Conservation (phyloP, 2,888 invertebrate species). For the Sinodicranocentrus sp. region DNA sequence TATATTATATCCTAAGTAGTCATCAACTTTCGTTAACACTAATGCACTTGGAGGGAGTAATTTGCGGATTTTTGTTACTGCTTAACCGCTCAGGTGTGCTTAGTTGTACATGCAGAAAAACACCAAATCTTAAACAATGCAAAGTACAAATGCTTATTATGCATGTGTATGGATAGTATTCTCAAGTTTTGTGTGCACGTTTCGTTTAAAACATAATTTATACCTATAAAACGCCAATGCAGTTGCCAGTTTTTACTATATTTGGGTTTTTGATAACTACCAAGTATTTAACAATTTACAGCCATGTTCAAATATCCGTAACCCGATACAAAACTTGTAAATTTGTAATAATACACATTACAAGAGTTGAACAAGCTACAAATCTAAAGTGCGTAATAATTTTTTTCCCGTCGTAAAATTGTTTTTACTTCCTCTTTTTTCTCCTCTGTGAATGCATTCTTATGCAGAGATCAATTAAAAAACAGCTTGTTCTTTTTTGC, state of each 20-base stretch:
- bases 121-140: too few relatives aligned
- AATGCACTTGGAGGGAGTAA: background rate
- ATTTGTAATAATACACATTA: conserved; percentile 3
- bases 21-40: conserved; percentile 10
- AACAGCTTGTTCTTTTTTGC: background rate
- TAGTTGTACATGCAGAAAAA: too few relatives aligned
- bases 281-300: too few relatives aligned
- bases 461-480: conserved; percentile 1
- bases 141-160: background rate
- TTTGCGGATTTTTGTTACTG: background rate
- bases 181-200: too few relatives aligned
- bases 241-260: too few relatives aligned
- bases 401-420: background rate
- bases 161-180: too few relatives aligned
- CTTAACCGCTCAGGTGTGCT: background rate
- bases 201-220: too few relatives aligned
- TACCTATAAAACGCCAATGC: too few relatives aligned
- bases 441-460: conserved; percentile 3
- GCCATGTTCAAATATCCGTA: conserved; percentile 54
- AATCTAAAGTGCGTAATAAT: conserved; percentile 17
- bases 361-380: background rate
- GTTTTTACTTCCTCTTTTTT: conserved; percentile 38
- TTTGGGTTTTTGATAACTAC: too few relatives aligned
- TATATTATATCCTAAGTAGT: background rate
- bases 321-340: conserved; percentile 23